These are phyloP conservation scores for Cordilura impudica DNA, from an alignment of 2,888 invertebrate genomes.

Conservation along the genomic window DNA sequence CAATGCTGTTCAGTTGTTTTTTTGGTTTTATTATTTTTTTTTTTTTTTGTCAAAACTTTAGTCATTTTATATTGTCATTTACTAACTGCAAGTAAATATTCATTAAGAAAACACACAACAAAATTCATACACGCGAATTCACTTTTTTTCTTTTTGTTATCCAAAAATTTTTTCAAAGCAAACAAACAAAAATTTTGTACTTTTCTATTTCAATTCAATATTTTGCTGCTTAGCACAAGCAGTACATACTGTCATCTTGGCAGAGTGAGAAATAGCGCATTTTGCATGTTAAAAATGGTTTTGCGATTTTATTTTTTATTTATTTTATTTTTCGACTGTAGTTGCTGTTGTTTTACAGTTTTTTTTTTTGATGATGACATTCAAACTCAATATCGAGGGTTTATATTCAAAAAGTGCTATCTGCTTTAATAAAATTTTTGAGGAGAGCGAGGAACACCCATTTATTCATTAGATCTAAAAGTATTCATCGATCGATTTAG, in stretches of 20 bases:
- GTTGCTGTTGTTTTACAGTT: not conserved
- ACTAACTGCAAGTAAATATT: slow-evolving; percentile 43
- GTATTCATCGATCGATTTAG: no score
- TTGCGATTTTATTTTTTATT: not conserved
- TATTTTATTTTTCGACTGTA: slow-evolving; percentile 1
- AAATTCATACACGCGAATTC: slow-evolving; percentile 13
- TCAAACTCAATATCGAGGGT: slow-evolving; percentile 45
- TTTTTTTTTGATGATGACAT: slow-evolving; percentile 36
- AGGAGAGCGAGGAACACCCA: no score
- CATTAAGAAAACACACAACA: not conserved
- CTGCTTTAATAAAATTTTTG: no score
- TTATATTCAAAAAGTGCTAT: no score
- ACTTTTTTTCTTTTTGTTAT: not conserved
- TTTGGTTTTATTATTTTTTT: slow-evolving; percentile 40
- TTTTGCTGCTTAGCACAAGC: slow-evolving; percentile 12
- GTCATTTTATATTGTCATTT: slow-evolving; percentile 48
- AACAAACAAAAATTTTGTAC: not conserved
- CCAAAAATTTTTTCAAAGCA: not conserved
- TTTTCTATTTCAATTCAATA: no score
- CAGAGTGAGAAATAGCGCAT: not conserved
- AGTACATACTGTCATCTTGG: no score
- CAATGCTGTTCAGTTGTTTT: slow-evolving; percentile 47
- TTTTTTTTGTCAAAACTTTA: slow-evolving; percentile 6
- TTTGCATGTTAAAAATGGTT: slow-evolving; percentile 29
- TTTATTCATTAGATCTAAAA: no score